Evolutionary conservation across 53 echinoderm and acorn worm species (phyloP).

Genomic region (Antedon mediterranea): DNA sequence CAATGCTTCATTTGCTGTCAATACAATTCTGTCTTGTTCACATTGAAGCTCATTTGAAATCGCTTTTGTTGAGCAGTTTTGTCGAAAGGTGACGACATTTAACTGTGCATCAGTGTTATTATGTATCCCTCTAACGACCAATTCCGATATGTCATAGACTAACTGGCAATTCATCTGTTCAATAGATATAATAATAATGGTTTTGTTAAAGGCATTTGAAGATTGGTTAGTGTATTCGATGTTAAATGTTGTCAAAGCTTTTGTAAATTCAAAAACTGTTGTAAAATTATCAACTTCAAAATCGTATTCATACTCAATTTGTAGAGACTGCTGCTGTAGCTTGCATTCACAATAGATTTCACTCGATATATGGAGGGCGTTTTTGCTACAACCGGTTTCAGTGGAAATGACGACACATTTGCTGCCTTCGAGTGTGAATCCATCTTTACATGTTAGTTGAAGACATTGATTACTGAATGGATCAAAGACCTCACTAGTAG

Average conservation of each 20-base stretch:
- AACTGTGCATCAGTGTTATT: background rate
- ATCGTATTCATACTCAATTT: background rate
- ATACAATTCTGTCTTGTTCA: background rate
- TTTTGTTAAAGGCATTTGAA: background rate
- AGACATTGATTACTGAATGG: constrained; percentile 26
- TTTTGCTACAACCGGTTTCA: background rate
- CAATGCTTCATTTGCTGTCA: background rate
- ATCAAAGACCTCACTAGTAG: constrained; percentile 18
- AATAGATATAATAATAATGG: background rate
- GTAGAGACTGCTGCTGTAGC: background rate
- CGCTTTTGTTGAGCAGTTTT: background rate
- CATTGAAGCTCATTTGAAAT: background rate
- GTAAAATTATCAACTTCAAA: background rate
- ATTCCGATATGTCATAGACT: background rate
- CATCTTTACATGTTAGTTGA: constrained; percentile 1
- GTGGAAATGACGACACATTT: background rate
- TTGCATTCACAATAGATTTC: background rate
- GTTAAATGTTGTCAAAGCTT: background rate
- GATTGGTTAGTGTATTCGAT: background rate
- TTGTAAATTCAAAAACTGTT: background rate
- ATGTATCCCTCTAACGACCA: background rate
- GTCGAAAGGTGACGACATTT: background rate
- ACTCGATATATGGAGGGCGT: background rate
- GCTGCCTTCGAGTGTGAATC: background rate
- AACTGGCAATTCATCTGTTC: background rate